A percentile compares a stretch with the other conserved stretches of the same genome.
phyloP scores from a whole-genome alignment of 2,113 vertebrate species.

The Helogale parvula region DNA sequence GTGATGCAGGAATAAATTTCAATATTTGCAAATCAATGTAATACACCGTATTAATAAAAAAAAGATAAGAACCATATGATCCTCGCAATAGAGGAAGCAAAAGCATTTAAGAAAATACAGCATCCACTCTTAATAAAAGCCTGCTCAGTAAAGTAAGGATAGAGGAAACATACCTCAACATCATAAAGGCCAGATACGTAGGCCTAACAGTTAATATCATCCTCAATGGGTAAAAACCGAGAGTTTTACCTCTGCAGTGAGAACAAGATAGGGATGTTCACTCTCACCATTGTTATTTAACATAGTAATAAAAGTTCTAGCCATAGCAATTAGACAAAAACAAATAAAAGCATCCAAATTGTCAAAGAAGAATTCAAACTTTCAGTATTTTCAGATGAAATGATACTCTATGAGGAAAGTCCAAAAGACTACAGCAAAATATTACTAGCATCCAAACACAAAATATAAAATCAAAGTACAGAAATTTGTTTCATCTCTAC shows the following conservation, averaged over 20 bases:
- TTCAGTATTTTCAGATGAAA: neutral
- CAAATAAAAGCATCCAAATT: neutral
- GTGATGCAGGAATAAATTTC: neutral
- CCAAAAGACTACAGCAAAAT: too few relatives aligned
- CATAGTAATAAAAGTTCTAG: neutral
- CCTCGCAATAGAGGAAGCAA: neutral
- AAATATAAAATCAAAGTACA: too few relatives aligned
- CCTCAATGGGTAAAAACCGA: neutral
- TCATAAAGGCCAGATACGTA: neutral
- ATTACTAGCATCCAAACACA: too few relatives aligned
- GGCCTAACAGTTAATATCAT: neutral
- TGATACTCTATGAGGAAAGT: too few relatives aligned
- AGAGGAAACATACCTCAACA: neutral
- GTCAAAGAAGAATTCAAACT: neutral
- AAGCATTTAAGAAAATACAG: neutral
- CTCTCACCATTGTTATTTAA: neutral
- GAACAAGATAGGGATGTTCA: neutral
- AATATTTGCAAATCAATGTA: neutral
- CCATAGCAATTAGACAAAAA: neutral
- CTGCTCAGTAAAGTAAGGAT: neutral
- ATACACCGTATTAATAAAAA: neutral
- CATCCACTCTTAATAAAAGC: neutral
- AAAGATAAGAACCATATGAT: neutral
- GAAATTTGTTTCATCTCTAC: too few relatives aligned
- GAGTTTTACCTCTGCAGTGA: neutral